phyloP scores from a whole-genome alignment of 2,888 invertebrate species.

The Archaeoteleia sp. region DNA sequence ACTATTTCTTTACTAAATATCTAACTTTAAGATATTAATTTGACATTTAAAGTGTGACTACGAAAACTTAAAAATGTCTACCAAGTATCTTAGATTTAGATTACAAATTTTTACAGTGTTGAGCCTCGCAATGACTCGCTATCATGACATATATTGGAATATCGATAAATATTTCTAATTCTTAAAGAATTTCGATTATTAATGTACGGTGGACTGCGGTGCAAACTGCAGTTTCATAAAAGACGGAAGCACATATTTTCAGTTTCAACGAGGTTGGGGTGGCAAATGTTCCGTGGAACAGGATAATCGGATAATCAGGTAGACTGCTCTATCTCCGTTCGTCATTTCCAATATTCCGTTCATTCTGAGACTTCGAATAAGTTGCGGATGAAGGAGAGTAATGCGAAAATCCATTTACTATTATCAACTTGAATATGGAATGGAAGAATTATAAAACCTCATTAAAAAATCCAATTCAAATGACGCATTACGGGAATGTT shows the following conservation, averaged over 20 bases:
- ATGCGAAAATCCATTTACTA: constrained; percentile 46
- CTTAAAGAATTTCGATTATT: background rate
- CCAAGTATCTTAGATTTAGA: too few species aligned
- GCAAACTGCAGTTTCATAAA: constrained; percentile 24
- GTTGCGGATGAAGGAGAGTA: constrained; percentile 50
- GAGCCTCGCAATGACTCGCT: too few species aligned
- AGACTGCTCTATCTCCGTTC: constrained; percentile 69
- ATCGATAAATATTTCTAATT: too few species aligned
- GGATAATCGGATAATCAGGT: constrained; percentile 74
- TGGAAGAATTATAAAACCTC: constrained; percentile 47
- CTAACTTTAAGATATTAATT: too few species aligned
- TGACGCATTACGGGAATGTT: constrained; percentile 33
- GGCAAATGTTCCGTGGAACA: constrained; percentile 70
- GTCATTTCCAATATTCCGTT: constrained; percentile 68
- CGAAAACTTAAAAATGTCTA: too few species aligned
- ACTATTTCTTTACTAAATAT: too few species aligned
- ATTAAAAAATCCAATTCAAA: constrained; percentile 47
- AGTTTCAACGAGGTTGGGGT: constrained; percentile 58
- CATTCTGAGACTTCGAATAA: constrained; percentile 59
- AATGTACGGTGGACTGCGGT: constrained; percentile 14
- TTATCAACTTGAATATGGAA: constrained; percentile 49
- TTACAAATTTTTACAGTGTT: too few species aligned
- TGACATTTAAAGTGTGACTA: too few species aligned
- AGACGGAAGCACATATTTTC: constrained; percentile 57
- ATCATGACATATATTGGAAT: too few species aligned